A percentile compares a stretch with the other conserved stretches of the same genome.
These are phyloP conservation scores for Molothrus aeneus DNA, from an alignment of 2,797 vertebrate genomes.

Conservation along the genomic window DNA sequence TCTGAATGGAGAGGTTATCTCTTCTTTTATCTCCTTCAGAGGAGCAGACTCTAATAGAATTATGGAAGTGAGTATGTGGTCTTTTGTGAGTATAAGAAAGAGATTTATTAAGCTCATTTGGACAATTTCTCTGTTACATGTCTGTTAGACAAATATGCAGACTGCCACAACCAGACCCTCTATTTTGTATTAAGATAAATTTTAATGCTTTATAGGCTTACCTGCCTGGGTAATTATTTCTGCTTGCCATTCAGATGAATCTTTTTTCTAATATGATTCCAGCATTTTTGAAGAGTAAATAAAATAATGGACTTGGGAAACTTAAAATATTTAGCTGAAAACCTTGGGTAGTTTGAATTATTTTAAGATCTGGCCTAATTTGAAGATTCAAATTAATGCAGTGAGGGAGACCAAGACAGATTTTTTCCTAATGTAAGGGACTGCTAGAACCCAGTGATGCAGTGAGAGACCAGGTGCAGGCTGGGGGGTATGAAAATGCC, in stretches of 20 bases:
- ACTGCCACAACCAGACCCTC: not conserved
- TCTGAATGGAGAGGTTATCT: conserved; percentile 60
- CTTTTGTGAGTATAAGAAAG: conserved; percentile 60
- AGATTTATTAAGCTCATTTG: conserved; percentile 60
- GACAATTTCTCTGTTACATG: conserved; percentile 13
- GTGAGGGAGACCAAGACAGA: not conserved
- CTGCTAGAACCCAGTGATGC: not conserved
- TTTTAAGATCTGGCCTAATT: not conserved
- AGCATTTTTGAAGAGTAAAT: conserved; percentile 23
- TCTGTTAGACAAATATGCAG: conserved; percentile 26
- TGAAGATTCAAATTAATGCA: not conserved
- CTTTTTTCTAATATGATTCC: conserved; percentile 13
- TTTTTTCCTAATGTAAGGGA: not conserved
- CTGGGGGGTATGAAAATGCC: not conserved
- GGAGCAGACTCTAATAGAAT: conserved; percentile 55
- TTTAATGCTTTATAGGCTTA: conserved; percentile 27
- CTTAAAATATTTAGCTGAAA: not conserved
- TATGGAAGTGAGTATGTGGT: conserved; percentile 47
- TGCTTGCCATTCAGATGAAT: not conserved
- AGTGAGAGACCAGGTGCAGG: not conserved
- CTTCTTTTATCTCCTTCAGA: conserved; percentile 51
- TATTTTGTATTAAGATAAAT: conserved; percentile 27
- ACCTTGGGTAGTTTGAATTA: not conserved
- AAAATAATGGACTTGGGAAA: not conserved
- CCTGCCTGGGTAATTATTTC: conserved; percentile 23